Conservation (phyloP, 2,797 vertebrate species). For the Cryptoprocta ferox region DNA sequence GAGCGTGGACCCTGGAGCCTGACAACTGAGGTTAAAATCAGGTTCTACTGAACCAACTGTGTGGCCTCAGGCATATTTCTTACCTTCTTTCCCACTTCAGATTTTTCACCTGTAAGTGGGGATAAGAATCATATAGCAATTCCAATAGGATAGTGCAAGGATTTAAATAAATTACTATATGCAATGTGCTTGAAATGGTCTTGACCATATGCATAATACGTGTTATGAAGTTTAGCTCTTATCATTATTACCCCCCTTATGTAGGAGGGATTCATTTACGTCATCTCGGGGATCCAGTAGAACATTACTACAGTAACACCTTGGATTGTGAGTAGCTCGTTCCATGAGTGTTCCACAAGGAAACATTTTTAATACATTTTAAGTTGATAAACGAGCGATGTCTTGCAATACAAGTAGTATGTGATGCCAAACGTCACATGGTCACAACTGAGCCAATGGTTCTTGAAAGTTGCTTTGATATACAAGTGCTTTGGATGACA, state of each 20-base stretch:
- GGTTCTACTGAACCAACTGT: neutral
- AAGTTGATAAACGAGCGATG: no score
- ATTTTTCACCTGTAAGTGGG: neutral
- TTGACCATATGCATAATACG: neutral
- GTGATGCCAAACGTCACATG: no score
- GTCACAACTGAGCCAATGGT: no score
- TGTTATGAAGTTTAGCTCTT: neutral
- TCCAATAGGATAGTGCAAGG: neutral
- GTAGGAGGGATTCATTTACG: neutral
- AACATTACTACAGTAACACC: neutral
- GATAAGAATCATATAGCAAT: neutral
- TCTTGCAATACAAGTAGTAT: no score
- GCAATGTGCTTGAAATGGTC: neutral
- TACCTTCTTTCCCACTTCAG: neutral
- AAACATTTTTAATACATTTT: no score
- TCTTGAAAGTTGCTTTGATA: no score
- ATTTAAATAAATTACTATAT: neutral
- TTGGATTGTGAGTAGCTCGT: no score
- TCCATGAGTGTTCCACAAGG: no score
- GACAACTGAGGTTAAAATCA: neutral
- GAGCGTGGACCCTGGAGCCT: neutral
- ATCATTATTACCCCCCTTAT: neutral
- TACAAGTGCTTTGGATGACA: no score
- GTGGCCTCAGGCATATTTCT: neutral
- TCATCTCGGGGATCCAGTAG: neutral